A percentile compares a stretch with the other conserved stretches of the same genome.
phyloP scores from a whole-genome alignment of 2,888 invertebrate genomes.

The Chydorus sphaericus region DNA sequence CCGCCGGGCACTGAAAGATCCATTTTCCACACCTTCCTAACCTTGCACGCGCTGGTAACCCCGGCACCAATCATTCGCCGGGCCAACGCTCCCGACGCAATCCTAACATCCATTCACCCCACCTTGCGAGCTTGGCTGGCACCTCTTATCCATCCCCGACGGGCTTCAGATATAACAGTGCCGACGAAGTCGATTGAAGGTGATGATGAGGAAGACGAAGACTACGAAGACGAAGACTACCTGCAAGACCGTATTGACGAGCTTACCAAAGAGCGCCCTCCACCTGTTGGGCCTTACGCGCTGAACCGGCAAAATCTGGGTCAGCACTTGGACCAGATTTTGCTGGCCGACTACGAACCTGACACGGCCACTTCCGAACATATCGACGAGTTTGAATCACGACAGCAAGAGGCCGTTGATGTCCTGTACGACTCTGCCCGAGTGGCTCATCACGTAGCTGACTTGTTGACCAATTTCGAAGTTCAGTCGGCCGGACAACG shows the following conservation, averaged over 20 bases:
- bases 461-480: constrained; percentile 18
- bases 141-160: constrained; percentile 3
- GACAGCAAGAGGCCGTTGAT: constrained; percentile 18
- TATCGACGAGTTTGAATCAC: neutral
- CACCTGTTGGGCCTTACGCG: neutral
- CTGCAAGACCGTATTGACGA: neutral
- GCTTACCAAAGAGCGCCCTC: neutral
- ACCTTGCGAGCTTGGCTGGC: constrained; percentile 10
- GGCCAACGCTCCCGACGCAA: neutral
- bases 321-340: neutral
- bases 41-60: constrained; percentile 5
- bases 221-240: neutral
- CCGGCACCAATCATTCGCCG: constrained; percentile 1
- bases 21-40: neutral
- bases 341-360: neutral
- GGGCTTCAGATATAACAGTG: too few species aligned
- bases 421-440: constrained; percentile 19
- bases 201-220: neutral
- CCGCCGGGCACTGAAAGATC: neutral
- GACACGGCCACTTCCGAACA: neutral
- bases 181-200: neutral
- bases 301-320: constrained; percentile 4
- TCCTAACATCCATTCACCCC: constrained; percentile 7
- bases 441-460: constrained; percentile 19
- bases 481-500: constrained; percentile 16